A percentile compares a stretch with the other conserved stretches of the same genome.
Evolutionary conservation across 1,140 invertebrate genomes (phyloP).

Genomic region (Scaptomyza montana): DNA sequence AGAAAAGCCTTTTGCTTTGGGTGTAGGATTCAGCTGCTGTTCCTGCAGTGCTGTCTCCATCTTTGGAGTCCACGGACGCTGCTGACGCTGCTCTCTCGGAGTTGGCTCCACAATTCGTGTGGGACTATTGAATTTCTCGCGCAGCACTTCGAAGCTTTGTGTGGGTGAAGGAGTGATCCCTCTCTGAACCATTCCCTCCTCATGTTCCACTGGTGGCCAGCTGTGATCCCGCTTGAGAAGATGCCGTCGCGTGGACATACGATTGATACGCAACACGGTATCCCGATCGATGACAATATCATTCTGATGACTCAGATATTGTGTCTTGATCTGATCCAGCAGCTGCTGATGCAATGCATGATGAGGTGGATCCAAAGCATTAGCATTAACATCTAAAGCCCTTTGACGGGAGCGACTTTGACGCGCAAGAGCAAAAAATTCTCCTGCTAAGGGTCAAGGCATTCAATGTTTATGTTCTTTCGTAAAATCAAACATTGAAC

Average conservation of each 20-base stretch:
- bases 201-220: constrained; percentile 68
- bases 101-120: constrained; percentile 65
- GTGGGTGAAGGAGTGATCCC: constrained; percentile 20
- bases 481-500: constrained; percentile 14
- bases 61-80: constrained; percentile 12
- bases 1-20: constrained; percentile 65
- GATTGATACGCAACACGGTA: constrained; percentile 81
- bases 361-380: constrained; percentile 30
- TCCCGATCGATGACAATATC: constrained; percentile 77
- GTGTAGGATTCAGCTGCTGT: constrained; percentile 22
- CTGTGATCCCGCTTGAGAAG: constrained; percentile 76
- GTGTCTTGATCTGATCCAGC: constrained; percentile 75
- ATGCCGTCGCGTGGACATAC: constrained; percentile 65
- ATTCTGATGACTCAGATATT: constrained; percentile 73
- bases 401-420: constrained; percentile 68
- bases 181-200: neutral
- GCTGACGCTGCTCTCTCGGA: constrained; percentile 39
- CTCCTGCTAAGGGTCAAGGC: constrained; percentile 20
- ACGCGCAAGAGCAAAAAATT: constrained; percentile 45
- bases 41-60: constrained; percentile 3
- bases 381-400: constrained; percentile 5
- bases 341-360: constrained; percentile 72
- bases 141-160: constrained; percentile 65
- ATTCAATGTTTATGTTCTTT: neutral
- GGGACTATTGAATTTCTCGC: constrained; percentile 77